These are phyloP conservation scores for Piaya cayana DNA, from an alignment of 2,113 vertebrate species.

Conservation along the genomic window DNA sequence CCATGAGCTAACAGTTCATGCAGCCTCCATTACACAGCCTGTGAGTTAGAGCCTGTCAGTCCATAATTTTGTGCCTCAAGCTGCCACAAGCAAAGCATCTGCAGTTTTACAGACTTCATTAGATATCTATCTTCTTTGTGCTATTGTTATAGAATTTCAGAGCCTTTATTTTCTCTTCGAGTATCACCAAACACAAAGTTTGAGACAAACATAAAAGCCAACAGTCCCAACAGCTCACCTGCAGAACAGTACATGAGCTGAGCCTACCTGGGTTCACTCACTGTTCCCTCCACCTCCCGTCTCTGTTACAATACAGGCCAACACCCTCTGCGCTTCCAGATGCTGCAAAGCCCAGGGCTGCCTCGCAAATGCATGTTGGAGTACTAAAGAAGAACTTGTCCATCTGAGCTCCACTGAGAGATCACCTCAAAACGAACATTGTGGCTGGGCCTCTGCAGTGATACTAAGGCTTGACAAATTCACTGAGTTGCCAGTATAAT, in stretches of 20 bases:
- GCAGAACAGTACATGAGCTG: not conserved
- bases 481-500: not conserved
- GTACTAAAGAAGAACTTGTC: not conserved
- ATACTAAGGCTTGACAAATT: not conserved
- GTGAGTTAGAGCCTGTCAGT: too few species aligned
- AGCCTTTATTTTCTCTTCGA: too few species aligned
- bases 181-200: too few species aligned
- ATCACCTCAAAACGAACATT: not conserved
- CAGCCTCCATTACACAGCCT: too few species aligned
- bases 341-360: not conserved
- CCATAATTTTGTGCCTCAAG: too few species aligned
- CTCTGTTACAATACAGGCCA: not conserved
- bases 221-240: not conserved
- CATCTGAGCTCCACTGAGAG: not conserved
- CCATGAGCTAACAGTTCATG: too few species aligned
- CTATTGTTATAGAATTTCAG: too few species aligned
- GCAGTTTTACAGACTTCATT: too few species aligned
- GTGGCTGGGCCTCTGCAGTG: not conserved
- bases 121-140: too few species aligned
- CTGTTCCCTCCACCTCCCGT: not conserved
- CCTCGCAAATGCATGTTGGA: not conserved
- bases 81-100: too few species aligned
- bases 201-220: too few species aligned
- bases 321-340: not conserved
- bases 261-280: not conserved